Evolutionary conservation across 2,113 vertebrate genomes (phyloP), one percentile per base, ranked within the genome.

Genomic region (Pygathrix nemaeus): DNA sequence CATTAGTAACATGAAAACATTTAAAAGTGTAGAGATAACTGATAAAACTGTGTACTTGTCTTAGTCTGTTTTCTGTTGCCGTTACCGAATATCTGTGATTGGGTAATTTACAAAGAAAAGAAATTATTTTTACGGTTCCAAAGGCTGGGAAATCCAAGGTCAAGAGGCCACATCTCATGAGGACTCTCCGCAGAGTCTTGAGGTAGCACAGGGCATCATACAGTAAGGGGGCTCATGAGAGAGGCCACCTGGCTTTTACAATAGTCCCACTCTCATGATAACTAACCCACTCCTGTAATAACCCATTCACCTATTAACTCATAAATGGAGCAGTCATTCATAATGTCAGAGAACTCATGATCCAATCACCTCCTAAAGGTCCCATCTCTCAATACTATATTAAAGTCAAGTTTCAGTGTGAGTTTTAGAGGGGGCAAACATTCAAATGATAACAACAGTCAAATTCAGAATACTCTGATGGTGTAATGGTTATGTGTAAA

Each of bases 141-240:
- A 14, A 35, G 66, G 32, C 66, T 68, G 66, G 64, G 66, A 35
- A 35, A 35, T 68, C 66, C 66, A 35, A 68, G 66, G 14, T 68
- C 66, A 35, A 68, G 66, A 35, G 32, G 66, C 66, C 66, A 35
- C 66, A 68, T 68, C 7, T 17, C 32, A 35, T 68, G 66, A 68
- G 6, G 32, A 68, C 66, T 35, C 32, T 68, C 66, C 7, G 3
- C 0, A 68, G 64, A 17, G 66, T 35, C 66, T 35, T 35, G 66
- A 35, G 32, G 32, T 68, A 25, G 32, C 32, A 17, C 32, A 35
- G 32, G 32, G 32, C 32, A 68, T 68, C 32, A 68, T 3, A 68
- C 6, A 2, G 32, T 35, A 16, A 16, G 3, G 16, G 1, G 1
- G 66, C 32, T 35, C 32, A 8, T 1, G 32, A 68, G 32, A 68